These are phyloP conservation scores for Leucophenga montana DNA, from an alignment of 2,888 invertebrate species.

Conservation along the genomic window DNA sequence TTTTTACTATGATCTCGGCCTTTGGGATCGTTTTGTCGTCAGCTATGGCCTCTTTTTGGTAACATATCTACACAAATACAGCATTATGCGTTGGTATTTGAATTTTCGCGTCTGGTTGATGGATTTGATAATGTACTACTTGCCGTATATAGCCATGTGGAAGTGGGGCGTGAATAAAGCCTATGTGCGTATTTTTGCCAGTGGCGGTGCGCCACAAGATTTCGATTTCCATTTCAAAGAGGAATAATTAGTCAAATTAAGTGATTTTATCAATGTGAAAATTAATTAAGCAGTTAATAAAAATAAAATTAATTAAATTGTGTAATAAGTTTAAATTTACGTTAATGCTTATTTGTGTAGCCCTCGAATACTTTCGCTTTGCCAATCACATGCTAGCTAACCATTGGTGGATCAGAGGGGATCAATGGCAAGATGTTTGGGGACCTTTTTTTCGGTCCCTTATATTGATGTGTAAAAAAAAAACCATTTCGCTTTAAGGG, in stretches of 20 bases:
- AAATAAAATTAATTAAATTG: neutral
- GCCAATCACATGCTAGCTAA: too few species aligned
- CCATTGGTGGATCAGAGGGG: too few species aligned
- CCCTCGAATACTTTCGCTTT: too few species aligned
- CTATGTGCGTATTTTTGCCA: slow-evolving; percentile 76
- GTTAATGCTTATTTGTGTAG: too few species aligned
- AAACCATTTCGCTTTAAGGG: too few species aligned
- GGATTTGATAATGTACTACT: slow-evolving; percentile 78
- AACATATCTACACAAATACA: slow-evolving; percentile 73
- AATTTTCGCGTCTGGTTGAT: slow-evolving; percentile 77
- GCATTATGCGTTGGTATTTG: slow-evolving; percentile 77
- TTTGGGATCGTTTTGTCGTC: slow-evolving; percentile 73
- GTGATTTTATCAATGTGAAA: neutral
- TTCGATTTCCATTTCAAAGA: slow-evolving; percentile 57
- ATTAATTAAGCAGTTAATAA: neutral
- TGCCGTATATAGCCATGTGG: slow-evolving; percentile 81
- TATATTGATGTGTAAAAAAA: too few species aligned
- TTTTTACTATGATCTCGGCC: slow-evolving; percentile 72
- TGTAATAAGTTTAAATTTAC: neutral
- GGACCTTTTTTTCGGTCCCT: too few species aligned
- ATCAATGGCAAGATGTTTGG: too few species aligned
- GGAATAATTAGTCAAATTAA: slow-evolving; percentile 47
- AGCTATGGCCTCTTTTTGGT: slow-evolving; percentile 65
- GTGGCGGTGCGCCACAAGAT: slow-evolving; percentile 45
- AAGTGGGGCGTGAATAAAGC: slow-evolving; percentile 78